Conservation (phyloP, 2,797 vertebrate species). For the Liasis olivaceus region DNA sequence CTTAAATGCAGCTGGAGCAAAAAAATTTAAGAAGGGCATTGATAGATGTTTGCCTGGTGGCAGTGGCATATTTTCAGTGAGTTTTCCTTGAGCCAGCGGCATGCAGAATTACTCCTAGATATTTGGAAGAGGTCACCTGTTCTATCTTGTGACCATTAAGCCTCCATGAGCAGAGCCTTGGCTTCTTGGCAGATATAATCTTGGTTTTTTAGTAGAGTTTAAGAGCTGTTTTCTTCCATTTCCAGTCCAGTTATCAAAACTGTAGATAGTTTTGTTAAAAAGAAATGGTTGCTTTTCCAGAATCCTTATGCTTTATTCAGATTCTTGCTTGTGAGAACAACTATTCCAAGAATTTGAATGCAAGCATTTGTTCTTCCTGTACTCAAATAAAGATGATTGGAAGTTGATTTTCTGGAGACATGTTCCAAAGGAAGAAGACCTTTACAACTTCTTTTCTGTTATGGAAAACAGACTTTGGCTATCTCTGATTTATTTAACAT, state of each 20-base stretch:
- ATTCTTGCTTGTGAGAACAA: not conserved
- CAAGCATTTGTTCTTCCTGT: not conserved
- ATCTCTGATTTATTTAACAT: not conserved
- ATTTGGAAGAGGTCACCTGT: too few species aligned
- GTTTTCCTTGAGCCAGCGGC: too few species aligned
- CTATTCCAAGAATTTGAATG: not conserved
- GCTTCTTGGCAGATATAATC: too few species aligned
- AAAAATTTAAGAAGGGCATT: too few species aligned
- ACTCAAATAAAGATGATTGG: not conserved
- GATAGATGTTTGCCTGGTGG: too few species aligned
- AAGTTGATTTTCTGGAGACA: not conserved
- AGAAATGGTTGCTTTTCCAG: not conserved
- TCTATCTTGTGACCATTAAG: too few species aligned
- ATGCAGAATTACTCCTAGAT: too few species aligned
- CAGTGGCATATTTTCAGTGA: too few species aligned
- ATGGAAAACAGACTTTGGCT: not conserved
- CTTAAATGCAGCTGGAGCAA: too few species aligned
- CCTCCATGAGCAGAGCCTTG: too few species aligned
- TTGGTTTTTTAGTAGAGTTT: not conserved
- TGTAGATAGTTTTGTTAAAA: not conserved
- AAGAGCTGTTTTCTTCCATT: not conserved
- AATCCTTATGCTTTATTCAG: not conserved
- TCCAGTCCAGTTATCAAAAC: not conserved
- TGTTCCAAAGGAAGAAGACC: too few species aligned
- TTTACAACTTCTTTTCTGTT: not conserved